Evolutionary conservation across 2,797 vertebrate genomes (phyloP).

Genomic region (Poeciliopsis paucimaculata): DNA sequence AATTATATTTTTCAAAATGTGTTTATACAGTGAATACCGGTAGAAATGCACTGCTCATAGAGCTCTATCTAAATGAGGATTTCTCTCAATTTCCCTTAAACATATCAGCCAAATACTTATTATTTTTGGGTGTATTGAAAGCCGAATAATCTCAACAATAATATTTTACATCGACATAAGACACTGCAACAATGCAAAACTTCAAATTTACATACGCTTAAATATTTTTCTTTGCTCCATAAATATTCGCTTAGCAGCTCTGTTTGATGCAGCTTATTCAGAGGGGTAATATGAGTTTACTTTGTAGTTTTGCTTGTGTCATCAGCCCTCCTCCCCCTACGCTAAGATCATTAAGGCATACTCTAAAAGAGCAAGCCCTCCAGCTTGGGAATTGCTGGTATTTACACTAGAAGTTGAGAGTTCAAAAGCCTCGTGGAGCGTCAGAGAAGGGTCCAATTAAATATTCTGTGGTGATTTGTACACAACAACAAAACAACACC

Average conservation of each 20-base stretch:
- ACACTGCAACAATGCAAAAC: background rate
- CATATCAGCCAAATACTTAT: background rate
- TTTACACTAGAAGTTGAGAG: background rate
- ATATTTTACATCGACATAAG: background rate
- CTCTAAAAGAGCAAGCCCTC: background rate
- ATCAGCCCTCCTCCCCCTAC: background rate
- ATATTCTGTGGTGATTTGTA: constrained; percentile 12
- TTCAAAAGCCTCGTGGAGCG: background rate
- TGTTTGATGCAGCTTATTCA: background rate
- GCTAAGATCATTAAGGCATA: background rate
- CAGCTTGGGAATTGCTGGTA: constrained; percentile 3
- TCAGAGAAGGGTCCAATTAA: constrained; percentile 16
- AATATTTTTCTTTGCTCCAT: background rate
- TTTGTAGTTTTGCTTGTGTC: constrained; percentile 4
- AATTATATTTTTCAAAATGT: too few relatives aligned
- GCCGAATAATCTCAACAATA: too few relatives aligned
- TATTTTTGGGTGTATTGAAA: too few relatives aligned
- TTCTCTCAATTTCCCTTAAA: background rate
- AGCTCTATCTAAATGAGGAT: too few relatives aligned
- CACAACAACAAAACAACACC: constrained; percentile 19
- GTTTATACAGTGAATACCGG: too few relatives aligned
- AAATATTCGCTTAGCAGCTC: background rate
- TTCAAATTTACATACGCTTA: background rate
- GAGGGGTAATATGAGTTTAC: background rate
- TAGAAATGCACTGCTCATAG: background rate